A percentile compares a stretch with the other conserved stretches of the same genome.
phyloP scores from a whole-genome alignment of 2,888 invertebrate species.

The Andricus curvator region DNA sequence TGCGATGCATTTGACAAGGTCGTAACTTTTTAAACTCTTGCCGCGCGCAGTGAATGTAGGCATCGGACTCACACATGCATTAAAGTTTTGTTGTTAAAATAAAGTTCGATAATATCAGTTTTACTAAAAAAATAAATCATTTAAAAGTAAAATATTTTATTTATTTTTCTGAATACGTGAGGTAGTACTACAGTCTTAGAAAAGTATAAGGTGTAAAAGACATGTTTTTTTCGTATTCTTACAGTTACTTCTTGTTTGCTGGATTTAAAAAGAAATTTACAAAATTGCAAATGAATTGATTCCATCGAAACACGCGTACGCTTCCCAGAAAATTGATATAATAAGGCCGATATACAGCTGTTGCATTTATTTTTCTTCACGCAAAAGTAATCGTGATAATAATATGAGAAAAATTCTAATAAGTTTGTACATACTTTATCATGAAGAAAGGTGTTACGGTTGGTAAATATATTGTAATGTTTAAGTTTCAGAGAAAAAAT shows the following conservation, averaged over 20 bases:
- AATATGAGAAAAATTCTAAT: not conserved
- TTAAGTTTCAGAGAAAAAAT: too few species aligned
- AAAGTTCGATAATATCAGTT: not conserved
- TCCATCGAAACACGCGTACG: not conserved
- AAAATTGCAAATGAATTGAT: not conserved
- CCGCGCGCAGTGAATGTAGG: not conserved
- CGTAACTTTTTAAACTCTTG: conserved; percentile 49
- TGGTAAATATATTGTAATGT: not conserved
- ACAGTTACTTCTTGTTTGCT: not conserved
- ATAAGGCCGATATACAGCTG: not conserved
- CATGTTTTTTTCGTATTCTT: not conserved
- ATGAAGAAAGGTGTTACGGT: not conserved
- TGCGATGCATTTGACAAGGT: conserved; percentile 62
- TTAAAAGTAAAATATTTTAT: not conserved
- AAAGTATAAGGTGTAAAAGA: not conserved
- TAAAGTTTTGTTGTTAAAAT: not conserved
- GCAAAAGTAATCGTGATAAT: not conserved
- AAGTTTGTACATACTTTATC: not conserved
- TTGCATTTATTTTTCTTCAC: not conserved
- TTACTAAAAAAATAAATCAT: not conserved
- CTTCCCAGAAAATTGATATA: not conserved
- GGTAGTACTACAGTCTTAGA: conserved; percentile 37
- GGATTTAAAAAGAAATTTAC: not conserved
- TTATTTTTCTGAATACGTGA: conserved; percentile 25
- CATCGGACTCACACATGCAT: not conserved